Conservation (phyloP, 2,113 vertebrate species). For the Oncorhynchus mykiss region DNA sequence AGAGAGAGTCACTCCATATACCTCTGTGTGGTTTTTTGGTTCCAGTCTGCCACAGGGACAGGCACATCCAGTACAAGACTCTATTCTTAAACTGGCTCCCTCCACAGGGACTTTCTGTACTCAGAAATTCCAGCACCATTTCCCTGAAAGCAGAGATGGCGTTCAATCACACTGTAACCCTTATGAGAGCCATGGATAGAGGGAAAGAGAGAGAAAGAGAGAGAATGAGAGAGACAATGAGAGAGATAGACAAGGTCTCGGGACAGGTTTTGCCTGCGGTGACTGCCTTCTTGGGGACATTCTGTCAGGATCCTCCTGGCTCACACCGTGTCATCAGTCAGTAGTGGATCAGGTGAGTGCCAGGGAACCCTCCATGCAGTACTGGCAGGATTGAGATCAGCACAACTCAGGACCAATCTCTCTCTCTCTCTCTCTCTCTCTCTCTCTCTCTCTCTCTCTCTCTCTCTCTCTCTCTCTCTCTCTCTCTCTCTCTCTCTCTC, state of each 20-base stretch:
- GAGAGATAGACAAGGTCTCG: background rate
- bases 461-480: background rate
- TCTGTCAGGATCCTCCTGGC: slow-evolving; percentile 50
- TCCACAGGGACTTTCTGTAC: slow-evolving; percentile 27
- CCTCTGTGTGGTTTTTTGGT: slow-evolving; percentile 29
- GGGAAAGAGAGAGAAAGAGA: background rate
- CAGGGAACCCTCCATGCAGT: slow-evolving; percentile 29
- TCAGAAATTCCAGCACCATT: slow-evolving; percentile 42
- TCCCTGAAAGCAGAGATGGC: slow-evolving; percentile 14
- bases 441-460: slow-evolving; percentile 25
- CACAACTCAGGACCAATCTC: slow-evolving; percentile 5
- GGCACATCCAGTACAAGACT: slow-evolving; percentile 36
- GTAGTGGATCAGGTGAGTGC: slow-evolving; percentile 62
- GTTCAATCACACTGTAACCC: slow-evolving; percentile 41
- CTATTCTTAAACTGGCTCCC: slow-evolving; percentile 41
- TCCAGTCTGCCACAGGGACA: slow-evolving; percentile 35
- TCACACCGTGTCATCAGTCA: slow-evolving; percentile 62
- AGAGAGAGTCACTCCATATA: slow-evolving; percentile 7
- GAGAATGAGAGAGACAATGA: too few relatives aligned
- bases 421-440: slow-evolving; percentile 1
- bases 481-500: slow-evolving; percentile 57
- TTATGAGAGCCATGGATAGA: background rate
- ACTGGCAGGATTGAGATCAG: slow-evolving; percentile 26
- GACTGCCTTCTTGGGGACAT: slow-evolving; percentile 53
- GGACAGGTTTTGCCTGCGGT: slow-evolving; percentile 35